Evolutionary conservation across 1,140 invertebrate genomes (phyloP).

Genomic region (Aphaenogaster ashmeadi): DNA sequence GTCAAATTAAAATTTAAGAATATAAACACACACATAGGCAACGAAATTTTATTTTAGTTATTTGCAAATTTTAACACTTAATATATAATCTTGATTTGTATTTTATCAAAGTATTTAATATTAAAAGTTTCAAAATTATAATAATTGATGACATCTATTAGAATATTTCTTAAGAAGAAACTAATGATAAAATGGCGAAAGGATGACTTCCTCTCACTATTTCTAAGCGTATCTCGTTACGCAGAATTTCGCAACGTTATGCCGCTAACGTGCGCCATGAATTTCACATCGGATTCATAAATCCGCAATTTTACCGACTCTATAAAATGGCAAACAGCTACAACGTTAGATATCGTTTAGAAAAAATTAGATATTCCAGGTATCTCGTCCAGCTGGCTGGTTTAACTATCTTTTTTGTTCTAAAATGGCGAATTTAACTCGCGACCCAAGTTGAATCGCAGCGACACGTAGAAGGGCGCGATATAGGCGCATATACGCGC

Average conservation of each 20-base stretch:
- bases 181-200: not conserved
- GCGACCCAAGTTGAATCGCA: conserved; percentile 34
- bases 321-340: conserved; percentile 11
- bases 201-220: not conserved
- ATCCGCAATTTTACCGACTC: not conserved
- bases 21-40: not conserved
- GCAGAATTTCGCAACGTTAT: conserved; percentile 11
- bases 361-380: conserved; percentile 5
- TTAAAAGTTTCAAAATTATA: not conserved
- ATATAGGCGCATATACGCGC: conserved; percentile 53
- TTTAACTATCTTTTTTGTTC: not conserved
- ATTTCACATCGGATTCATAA: conserved; percentile 27
- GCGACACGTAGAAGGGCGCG: conserved; percentile 51
- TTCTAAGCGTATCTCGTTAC: not conserved
- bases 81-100: not conserved
- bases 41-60: not conserved
- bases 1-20: not conserved
- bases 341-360: conserved; percentile 19
- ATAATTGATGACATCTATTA: not conserved
- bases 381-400: not conserved
- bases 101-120: not conserved
- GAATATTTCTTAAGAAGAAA: conserved; percentile 1
- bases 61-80: not conserved
- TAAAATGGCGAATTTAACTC: conserved; percentile 15
- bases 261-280: not conserved